Percentiles rank a stretch among this genome's conserved stretches.
Evolutionary conservation across 1,140 invertebrate genomes (phyloP).

Genomic region (Atopsyche davidsoni): DNA sequence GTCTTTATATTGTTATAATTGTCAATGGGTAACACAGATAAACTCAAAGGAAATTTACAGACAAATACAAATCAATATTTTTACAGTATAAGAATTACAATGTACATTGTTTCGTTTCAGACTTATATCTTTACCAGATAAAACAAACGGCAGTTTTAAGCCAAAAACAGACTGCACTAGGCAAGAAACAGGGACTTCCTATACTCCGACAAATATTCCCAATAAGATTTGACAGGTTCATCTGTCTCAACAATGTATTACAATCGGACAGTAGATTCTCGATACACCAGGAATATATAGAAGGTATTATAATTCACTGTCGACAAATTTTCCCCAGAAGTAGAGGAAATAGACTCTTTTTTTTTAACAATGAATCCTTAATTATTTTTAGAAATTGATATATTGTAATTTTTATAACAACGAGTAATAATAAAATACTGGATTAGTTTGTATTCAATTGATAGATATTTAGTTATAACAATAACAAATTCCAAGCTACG

Average conservation of each 20-base stretch:
- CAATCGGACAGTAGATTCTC: background rate
- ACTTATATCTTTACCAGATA: constrained; percentile 25
- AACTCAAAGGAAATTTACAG: constrained; percentile 27
- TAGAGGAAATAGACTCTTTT: too few relatives aligned
- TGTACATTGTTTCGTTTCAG: constrained; percentile 19
- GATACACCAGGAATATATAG: background rate
- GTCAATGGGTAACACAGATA: constrained; percentile 28
- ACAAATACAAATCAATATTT: constrained; percentile 14
- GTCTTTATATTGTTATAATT: constrained; percentile 30
- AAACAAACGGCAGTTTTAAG: constrained; percentile 23
- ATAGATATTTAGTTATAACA: too few relatives aligned
- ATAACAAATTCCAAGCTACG: too few relatives aligned
- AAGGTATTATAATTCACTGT: background rate
- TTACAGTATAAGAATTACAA: constrained; percentile 12
- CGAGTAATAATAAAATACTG: too few relatives aligned
- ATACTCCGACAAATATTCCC: background rate
- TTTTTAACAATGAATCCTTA: too few relatives aligned
- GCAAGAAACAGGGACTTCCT: constrained; percentile 3
- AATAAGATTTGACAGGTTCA: background rate
- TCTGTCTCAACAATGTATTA: constrained; percentile 11
- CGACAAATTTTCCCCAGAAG: too few relatives aligned
- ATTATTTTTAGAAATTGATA: too few relatives aligned
- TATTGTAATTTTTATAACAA: too few relatives aligned
- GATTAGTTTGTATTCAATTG: too few relatives aligned
- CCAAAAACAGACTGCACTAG: constrained; percentile 15